phyloP scores from a whole-genome alignment of 2,888 invertebrate species.

The Dromius quadrimaculatus region DNA sequence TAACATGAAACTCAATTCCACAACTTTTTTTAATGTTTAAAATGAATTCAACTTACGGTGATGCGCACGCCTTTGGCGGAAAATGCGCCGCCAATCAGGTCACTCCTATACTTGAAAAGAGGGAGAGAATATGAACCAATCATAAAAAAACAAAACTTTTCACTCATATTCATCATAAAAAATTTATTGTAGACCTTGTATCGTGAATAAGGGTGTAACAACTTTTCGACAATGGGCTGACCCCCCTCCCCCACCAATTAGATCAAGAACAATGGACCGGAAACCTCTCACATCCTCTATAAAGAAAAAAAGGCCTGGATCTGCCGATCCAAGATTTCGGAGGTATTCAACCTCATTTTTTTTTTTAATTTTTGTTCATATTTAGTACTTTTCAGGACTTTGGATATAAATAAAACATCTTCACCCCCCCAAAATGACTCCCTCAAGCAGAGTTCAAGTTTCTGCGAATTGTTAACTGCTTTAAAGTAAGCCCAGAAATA shows the following conservation, averaged over 20 bases:
- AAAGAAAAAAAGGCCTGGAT: slow-evolving; percentile 59
- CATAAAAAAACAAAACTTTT: background rate
- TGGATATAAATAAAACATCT: background rate
- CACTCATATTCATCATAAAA: background rate
- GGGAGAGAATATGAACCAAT: background rate
- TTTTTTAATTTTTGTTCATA: background rate
- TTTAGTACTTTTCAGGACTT: background rate
- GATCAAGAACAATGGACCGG: slow-evolving; percentile 13
- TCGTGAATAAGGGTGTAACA: background rate
- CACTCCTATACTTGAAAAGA: background rate
- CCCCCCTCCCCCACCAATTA: slow-evolving; percentile 32
- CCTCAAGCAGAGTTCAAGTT: background rate
- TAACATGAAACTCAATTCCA: too few species aligned
- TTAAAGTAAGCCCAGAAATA: background rate
- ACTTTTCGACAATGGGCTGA: slow-evolving; percentile 40
- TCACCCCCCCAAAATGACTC: background rate
- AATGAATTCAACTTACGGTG: too few species aligned
- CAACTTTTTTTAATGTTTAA: too few species aligned
- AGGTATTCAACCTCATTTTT: slow-evolving; percentile 56
- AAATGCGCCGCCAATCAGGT: too few species aligned
- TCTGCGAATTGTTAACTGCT: background rate
- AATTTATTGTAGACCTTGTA: background rate
- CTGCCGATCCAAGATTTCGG: slow-evolving; percentile 62
- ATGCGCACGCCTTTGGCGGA: too few species aligned
- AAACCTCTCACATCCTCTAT: background rate